Conservation (phyloP, 2,888 invertebrate genomes). For the Abscondita cerata region DNA sequence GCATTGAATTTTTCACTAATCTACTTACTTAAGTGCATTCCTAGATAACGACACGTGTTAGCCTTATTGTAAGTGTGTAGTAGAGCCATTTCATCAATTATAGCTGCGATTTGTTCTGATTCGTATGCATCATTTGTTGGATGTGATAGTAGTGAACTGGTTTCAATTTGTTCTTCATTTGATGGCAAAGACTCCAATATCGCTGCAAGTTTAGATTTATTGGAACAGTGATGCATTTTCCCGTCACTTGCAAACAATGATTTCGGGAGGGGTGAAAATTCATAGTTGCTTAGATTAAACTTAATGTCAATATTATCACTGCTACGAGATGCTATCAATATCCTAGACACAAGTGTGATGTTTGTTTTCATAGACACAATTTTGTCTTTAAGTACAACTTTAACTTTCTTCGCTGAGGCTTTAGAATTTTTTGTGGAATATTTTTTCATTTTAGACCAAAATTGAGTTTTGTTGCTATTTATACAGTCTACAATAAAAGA, state of each 20-base stretch:
- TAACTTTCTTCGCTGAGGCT: slow-evolving; percentile 13
- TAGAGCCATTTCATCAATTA: slow-evolving; percentile 1
- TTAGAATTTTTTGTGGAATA: slow-evolving; percentile 12
- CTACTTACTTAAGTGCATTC: slow-evolving; percentile 6
- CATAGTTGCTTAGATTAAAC: slow-evolving; percentile 7
- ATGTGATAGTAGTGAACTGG: slow-evolving; percentile 7
- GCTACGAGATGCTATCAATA: slow-evolving; percentile 2
- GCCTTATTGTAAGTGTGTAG: slow-evolving; percentile 4
- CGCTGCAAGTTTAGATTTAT: slow-evolving; percentile 4
- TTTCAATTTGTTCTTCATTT: slow-evolving; percentile 3
- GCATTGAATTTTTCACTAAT: slow-evolving; percentile 5
- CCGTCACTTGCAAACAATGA: slow-evolving; percentile 1
- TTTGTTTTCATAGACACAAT: slow-evolving; percentile 15
- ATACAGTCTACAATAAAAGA: slow-evolving; percentile 3
- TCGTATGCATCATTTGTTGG: too few relatives aligned
- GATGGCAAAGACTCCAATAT: slow-evolving; percentile 1
- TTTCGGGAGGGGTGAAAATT: slow-evolving; percentile 5
- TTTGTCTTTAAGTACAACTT: slow-evolving; percentile 9
- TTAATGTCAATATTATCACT: slow-evolving; percentile 3
- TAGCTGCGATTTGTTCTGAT: not conserved
- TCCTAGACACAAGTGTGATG: slow-evolving; percentile 4
- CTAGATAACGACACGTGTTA: not conserved
- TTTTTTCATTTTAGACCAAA: slow-evolving; percentile 14
- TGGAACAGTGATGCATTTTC: too few relatives aligned
- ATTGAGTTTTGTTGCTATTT: slow-evolving; percentile 11